These are phyloP conservation scores for Phthorimaea operculella DNA, from an alignment of 1,140 invertebrate genomes.

Conservation along the genomic window DNA sequence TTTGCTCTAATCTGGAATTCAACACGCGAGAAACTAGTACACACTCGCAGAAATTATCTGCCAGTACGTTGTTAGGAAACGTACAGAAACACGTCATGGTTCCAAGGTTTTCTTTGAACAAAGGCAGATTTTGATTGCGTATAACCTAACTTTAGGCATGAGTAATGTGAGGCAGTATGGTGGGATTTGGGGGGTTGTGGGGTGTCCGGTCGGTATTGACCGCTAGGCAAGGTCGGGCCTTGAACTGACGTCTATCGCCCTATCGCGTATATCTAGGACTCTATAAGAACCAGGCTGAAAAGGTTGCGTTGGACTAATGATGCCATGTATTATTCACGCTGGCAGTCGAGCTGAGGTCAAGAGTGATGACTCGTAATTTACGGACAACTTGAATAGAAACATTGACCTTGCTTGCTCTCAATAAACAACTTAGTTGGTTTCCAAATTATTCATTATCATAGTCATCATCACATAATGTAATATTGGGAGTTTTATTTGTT, in stretches of 20 bases:
- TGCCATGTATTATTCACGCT: conserved; percentile 23
- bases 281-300: conserved; percentile 16
- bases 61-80: no score
- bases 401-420: background rate
- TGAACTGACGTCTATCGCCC: conserved; percentile 31
- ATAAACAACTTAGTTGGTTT: no score
- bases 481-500: no score
- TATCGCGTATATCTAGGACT: conserved; percentile 32
- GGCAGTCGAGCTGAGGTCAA: background rate
- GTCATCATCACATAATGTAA: no score
- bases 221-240: conserved; percentile 51
- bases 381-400: background rate
- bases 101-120: no score
- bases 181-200: conserved; percentile 19
- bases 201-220: conserved; percentile 46
- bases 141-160: no score
- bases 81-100: no score
- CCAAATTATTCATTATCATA: no score
- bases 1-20: no score
- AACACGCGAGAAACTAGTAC: no score
- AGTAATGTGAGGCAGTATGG: conserved; percentile 1
- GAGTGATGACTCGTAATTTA: background rate
- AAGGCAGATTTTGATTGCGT: no score
- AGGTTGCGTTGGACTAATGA: conserved; percentile 26
- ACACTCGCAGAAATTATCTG: no score